phyloP scores from a whole-genome alignment of 53 echinoderm and acorn worm genomes.

The Hippasteria phrygiana region DNA sequence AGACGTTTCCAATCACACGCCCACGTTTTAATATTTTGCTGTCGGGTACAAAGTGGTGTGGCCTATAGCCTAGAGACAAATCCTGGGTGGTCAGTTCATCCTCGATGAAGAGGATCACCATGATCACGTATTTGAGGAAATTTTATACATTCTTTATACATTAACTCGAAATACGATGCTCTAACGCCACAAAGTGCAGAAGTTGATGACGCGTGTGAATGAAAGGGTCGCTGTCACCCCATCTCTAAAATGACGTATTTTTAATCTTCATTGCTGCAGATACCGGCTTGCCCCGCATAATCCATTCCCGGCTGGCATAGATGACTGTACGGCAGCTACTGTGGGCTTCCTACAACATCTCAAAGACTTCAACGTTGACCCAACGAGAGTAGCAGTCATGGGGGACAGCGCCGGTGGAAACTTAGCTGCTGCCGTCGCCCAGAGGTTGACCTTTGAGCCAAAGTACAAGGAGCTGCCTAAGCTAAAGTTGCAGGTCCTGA shows the following conservation, averaged over 20 bases:
- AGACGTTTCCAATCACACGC: too few relatives aligned
- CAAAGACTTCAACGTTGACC: slow-evolving; percentile 75
- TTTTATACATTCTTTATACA: too few relatives aligned
- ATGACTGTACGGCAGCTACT: slow-evolving; percentile 83
- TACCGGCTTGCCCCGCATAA: slow-evolving; percentile 83
- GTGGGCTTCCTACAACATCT: slow-evolving; percentile 78
- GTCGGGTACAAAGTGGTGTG: too few relatives aligned
- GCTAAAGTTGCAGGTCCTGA: slow-evolving; percentile 11
- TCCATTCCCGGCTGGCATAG: slow-evolving; percentile 80
- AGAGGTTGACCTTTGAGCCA: slow-evolving; percentile 74
- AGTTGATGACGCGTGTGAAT: too few relatives aligned
- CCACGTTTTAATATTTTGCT: too few relatives aligned
- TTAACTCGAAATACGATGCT: too few relatives aligned
- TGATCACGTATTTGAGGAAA: too few relatives aligned
- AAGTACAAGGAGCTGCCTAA: slow-evolving; percentile 4
- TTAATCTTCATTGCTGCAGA: slow-evolving; percentile 42
- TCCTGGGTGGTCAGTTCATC: too few relatives aligned
- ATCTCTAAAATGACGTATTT: too few relatives aligned
- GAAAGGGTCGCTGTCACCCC: neutral
- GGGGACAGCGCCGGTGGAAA: slow-evolving; percentile 97
- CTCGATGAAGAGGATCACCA: too few relatives aligned
- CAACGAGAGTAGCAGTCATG: slow-evolving; percentile 72
- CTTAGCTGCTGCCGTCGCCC: slow-evolving; percentile 78
- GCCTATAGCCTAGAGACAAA: too few relatives aligned
- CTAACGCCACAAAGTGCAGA: too few relatives aligned